phyloP scores from a whole-genome alignment of 92 coral and sea anemone species.

The Palythoa heliodiscus region DNA sequence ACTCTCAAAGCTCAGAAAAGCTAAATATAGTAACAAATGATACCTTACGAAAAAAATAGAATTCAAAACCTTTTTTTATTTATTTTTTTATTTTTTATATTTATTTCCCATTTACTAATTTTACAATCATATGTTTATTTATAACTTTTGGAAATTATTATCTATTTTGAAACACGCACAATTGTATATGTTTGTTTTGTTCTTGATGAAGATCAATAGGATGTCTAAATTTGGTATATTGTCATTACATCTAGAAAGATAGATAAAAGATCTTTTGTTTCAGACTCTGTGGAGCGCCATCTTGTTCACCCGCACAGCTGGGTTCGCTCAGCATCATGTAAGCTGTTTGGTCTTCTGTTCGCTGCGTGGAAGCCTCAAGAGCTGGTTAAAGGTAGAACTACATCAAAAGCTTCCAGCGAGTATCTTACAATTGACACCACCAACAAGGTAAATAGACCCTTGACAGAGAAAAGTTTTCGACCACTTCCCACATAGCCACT shows the following conservation, averaged over 20 bases:
- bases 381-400: conserved; percentile 41
- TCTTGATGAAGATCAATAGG: too few species aligned
- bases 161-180: too few species aligned
- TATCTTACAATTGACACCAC: conserved; percentile 60
- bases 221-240: too few species aligned
- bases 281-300: conserved; percentile 81
- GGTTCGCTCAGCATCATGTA: conserved; percentile 87
- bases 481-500: neutral
- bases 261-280: neutral
- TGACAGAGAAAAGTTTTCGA: neutral
- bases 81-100: too few species aligned
- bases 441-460: conserved; percentile 64
- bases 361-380: conserved; percentile 85
- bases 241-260: too few species aligned
- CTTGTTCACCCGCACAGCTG: conserved; percentile 87
- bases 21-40: too few species aligned
- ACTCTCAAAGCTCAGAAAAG: too few species aligned
- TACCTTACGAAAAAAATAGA: too few species aligned
- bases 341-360: conserved; percentile 83
- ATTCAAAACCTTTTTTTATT: too few species aligned
- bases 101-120: neutral
- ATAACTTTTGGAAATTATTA: too few species aligned
- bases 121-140: too few species aligned
- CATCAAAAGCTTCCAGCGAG: conserved; percentile 11
- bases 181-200: too few species aligned